Conservation (phyloP, 2,888 invertebrate genomes). For the Stenoptilia bipunctidactyla region DNA sequence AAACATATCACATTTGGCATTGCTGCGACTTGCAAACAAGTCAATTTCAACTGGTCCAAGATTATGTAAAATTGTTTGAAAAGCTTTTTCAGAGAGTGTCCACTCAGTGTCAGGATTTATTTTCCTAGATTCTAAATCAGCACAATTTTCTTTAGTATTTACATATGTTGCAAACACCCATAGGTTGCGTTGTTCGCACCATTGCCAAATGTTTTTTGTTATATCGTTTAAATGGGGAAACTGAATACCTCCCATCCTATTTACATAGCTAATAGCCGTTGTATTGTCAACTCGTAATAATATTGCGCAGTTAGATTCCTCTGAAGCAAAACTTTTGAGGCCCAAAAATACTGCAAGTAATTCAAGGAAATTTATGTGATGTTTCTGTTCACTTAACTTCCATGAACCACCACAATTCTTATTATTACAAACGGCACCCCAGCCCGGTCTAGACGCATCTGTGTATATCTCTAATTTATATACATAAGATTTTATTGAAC, state of each 20-base stretch:
- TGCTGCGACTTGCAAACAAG: slow-evolving; percentile 10
- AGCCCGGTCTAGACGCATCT: slow-evolving; percentile 2
- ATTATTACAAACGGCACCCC: slow-evolving; percentile 3
- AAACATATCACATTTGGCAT: slow-evolving; percentile 10
- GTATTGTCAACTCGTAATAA: slow-evolving; percentile 6
- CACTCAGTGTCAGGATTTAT: slow-evolving; percentile 13
- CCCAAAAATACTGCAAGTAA: slow-evolving; percentile 5
- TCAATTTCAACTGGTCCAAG: slow-evolving; percentile 13
- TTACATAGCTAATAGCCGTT: slow-evolving; percentile 3
- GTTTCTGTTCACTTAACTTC: not conserved
- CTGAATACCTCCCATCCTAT: slow-evolving; percentile 11
- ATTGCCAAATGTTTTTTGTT: slow-evolving; percentile 10
- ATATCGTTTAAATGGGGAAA: slow-evolving; percentile 8
- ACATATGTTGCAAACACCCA: slow-evolving; percentile 22
- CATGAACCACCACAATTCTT: slow-evolving; percentile 2
- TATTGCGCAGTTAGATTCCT: slow-evolving; percentile 3
- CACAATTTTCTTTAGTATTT: slow-evolving; percentile 18
- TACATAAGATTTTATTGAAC: not conserved
- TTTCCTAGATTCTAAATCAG: slow-evolving; percentile 13
- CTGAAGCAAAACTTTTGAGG: slow-evolving; percentile 2
- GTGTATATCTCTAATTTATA: slow-evolving; percentile 5
- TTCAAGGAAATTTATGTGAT: slow-evolving; percentile 1
- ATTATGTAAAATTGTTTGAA: slow-evolving; percentile 4
- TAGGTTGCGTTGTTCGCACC: slow-evolving; percentile 12
- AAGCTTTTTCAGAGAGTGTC: slow-evolving; percentile 8